Conservation (phyloP, 2,888 invertebrate species). For the Athalia cordata region DNA sequence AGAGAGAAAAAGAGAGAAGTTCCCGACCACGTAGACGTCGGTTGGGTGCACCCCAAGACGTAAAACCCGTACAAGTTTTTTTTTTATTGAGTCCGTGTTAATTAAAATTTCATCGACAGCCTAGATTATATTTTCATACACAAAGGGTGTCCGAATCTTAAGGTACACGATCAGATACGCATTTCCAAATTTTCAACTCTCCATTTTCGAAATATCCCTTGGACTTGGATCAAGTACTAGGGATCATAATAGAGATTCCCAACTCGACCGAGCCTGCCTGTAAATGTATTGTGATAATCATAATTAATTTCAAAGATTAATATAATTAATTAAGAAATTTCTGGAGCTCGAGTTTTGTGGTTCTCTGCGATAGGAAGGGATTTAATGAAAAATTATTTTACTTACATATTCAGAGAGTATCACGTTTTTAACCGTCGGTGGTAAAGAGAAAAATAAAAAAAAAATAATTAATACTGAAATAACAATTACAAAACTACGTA, state of each 20-base stretch:
- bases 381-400: slow-evolving; percentile 30
- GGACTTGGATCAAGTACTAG: background rate
- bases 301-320: slow-evolving; percentile 29
- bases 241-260: background rate
- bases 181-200: no score
- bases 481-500: no score
- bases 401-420: background rate
- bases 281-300: slow-evolving; percentile 24
- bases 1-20: background rate
- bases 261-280: background rate
- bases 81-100: no score
- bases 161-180: no score
- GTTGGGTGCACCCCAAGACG: slow-evolving; percentile 21
- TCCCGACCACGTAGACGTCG: slow-evolving; percentile 15
- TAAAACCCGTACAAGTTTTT: no score
- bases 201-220: background rate
- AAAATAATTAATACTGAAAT: no score
- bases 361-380: slow-evolving; percentile 15
- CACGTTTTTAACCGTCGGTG: no score
- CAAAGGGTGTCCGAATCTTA: no score
- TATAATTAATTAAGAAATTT: slow-evolving; percentile 23
- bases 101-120: no score
- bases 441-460: no score
- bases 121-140: no score
- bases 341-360: slow-evolving; percentile 2